Evolutionary conservation across 2,113 vertebrate species (phyloP).

Genomic region (Ctenodactylus gundi): DNA sequence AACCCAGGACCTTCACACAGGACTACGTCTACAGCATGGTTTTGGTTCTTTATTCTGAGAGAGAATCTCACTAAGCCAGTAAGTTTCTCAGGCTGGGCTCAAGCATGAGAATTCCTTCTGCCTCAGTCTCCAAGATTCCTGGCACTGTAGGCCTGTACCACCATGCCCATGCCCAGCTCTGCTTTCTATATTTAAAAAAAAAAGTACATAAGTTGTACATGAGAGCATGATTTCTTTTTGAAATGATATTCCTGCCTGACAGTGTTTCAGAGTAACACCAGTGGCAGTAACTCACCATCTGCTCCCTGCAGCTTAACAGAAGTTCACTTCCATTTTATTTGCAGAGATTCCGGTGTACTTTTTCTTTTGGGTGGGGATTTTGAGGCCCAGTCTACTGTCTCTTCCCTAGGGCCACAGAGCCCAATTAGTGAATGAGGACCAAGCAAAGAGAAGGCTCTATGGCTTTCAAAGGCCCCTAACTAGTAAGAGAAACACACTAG

Average conservation of each 20-base stretch:
- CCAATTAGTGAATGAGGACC: background rate
- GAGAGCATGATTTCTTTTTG: background rate
- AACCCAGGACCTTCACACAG: no score
- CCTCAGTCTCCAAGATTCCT: no score
- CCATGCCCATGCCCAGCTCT: no score
- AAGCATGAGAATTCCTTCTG: no score
- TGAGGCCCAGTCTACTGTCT: background rate
- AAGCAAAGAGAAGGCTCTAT: background rate
- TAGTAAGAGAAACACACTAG: background rate
- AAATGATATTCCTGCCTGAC: background rate
- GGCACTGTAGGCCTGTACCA: no score
- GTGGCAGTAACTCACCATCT: background rate
- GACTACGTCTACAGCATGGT: no score
- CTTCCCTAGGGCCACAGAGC: background rate
- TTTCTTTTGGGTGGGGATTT: background rate
- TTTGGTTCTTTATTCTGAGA: no score
- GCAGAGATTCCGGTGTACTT: background rate
- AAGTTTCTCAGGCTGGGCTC: no score
- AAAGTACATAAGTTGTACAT: background rate
- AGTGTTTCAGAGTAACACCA: background rate
- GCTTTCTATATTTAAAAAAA: conserved; percentile 10
- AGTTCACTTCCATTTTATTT: no score
- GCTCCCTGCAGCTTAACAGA: background rate
- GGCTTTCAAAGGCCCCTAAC: background rate
- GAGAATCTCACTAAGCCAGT: no score